Base-by-base conservation (phyloP, 1,140 invertebrate genomes). In the Colletes latitarsis region DNA sequence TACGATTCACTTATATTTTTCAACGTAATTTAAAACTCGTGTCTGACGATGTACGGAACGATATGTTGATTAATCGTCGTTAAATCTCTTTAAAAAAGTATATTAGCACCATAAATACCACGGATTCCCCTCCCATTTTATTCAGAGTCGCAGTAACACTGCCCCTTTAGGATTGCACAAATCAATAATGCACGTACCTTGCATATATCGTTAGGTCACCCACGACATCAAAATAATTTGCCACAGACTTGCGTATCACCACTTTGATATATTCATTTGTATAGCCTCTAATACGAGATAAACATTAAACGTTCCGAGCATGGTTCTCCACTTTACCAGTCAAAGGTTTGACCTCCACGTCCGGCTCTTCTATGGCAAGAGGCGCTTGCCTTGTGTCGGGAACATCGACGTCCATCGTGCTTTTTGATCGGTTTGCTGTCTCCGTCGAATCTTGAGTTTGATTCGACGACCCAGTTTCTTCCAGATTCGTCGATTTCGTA, bases 401-500 rank as follows among this genome's bases (percentile, higher is more conserved):
- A 52, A 89, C 86, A 41, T 92, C 89, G 3, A 84, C 49, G 53
- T 87, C 79, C 76, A 62, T 69, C n/a, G 78, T 39, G 19, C 82
- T 82, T 73, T 88, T 91, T 66, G 81, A 72, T 71, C 87, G 83
- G 77, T 78, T 85, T 19, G 77, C 81, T 19, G 79, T 82, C 19
- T 90, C 88, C 10, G 67, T 82, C 12, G 88, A 90, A 17, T 86
- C 87, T 46, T 89, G 89, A 0, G 87, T 90, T 43, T 89, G 88
- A 70, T 90, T 90, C 17, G 91, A 88, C 21, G 90, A 89, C 70
- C 90, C 90, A 3, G 88, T 89, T 73, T 93, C 92, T 1, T 92
- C 92, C 8, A 90, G 80, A 87, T 90, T 92, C 62, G 88, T 91
- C 43, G 89, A 90, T 55, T 93, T 93, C 41, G 90, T 91, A 53